These are phyloP conservation scores for Anomalospiza imberbis DNA, from an alignment of 2,797 vertebrate genomes.

Conservation along the genomic window DNA sequence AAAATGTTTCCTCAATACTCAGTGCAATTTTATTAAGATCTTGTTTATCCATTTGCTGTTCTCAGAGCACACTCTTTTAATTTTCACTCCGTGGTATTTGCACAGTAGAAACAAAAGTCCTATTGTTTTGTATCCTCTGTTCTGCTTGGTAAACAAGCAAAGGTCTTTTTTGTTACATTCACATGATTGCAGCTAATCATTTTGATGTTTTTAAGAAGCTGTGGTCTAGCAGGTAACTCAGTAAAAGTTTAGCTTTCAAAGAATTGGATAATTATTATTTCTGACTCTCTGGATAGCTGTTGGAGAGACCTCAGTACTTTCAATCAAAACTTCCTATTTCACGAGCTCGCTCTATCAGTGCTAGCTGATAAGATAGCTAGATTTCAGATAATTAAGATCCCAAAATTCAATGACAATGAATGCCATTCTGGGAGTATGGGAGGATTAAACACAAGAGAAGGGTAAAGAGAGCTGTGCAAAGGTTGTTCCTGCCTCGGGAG, in stretches of 20 bases:
- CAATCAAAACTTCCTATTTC: not conserved
- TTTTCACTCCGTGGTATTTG: not conserved
- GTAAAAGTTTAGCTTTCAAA: not conserved
- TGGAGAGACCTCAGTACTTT: not conserved
- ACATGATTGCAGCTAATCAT: not conserved
- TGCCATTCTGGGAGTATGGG: not conserved
- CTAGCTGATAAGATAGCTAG: not conserved
- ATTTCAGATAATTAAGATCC: not conserved
- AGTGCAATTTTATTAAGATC: not conserved
- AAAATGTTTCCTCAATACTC: not conserved
- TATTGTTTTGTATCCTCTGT: not conserved
- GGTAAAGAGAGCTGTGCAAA: not conserved
- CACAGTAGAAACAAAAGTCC: not conserved
- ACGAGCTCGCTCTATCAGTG: not conserved
- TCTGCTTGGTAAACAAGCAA: not conserved
- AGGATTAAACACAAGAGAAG: not conserved
- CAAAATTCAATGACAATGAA: not conserved
- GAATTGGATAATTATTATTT: not conserved
- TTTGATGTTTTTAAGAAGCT: not conserved
- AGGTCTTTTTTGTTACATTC: not conserved
- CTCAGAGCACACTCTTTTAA: not conserved
- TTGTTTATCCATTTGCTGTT: not conserved
- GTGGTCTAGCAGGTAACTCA: not conserved
- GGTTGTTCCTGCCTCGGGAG: not conserved
- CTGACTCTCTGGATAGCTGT: not conserved